Evolutionary conservation across 2,113 vertebrate genomes (phyloP).

Genomic region (Malaclemys terrapin): DNA sequence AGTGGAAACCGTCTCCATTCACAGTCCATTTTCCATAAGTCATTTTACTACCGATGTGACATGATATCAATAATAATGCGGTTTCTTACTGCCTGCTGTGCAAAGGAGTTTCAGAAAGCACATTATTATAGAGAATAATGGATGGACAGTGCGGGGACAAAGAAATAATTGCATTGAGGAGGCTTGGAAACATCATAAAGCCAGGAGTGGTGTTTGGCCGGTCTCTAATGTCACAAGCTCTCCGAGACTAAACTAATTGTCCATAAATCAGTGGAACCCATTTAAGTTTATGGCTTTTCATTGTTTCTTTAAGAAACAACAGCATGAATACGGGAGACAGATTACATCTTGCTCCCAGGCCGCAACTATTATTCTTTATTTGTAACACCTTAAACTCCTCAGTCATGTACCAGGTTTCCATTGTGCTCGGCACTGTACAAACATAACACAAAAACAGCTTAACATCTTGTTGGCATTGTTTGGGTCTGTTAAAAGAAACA

Average conservation of each 20-base stretch:
- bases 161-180: conserved; percentile 77
- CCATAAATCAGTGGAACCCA: conserved; percentile 62
- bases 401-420: not conserved
- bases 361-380: conserved; percentile 50
- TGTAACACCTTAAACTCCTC: conserved; percentile 15
- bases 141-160: conserved; percentile 75
- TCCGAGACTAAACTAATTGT: conserved; percentile 69
- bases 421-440: conserved; percentile 6
- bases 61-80: conserved; percentile 68
- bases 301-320: conserved; percentile 41
- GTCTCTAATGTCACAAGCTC: conserved; percentile 60
- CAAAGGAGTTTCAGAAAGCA: conserved; percentile 77
- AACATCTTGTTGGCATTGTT: not conserved
- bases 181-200: conserved; percentile 72
- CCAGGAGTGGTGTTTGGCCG: conserved; percentile 72
- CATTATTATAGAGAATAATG: conserved; percentile 80
- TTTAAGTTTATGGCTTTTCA: conserved; percentile 8
- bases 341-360: conserved; percentile 31
- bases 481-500: not conserved
- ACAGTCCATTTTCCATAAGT: conserved; percentile 66
- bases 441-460: not conserved
- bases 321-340: conserved; percentile 10
- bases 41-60: conserved; percentile 64
- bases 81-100: conserved; percentile 67
- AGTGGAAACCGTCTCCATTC: conserved; percentile 58